phyloP scores from a whole-genome alignment of 2,113 vertebrate genomes.

The Eolophus roseicapilla region DNA sequence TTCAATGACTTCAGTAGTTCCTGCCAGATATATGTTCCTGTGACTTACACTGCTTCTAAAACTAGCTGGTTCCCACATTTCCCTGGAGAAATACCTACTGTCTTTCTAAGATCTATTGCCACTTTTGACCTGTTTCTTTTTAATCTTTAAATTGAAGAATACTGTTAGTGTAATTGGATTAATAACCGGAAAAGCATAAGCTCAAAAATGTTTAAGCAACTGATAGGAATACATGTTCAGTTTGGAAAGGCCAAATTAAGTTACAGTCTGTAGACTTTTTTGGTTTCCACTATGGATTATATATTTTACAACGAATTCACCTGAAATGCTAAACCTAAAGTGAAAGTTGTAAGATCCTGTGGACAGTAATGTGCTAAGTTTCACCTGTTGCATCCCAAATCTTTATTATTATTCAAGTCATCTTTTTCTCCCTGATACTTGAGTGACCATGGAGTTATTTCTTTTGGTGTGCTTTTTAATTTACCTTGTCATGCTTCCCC shows the following conservation, averaged over 20 bases:
- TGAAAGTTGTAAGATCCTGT: background rate
- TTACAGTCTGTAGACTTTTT: background rate
- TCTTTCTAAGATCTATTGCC: background rate
- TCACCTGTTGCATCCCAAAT: background rate
- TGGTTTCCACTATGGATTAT: background rate
- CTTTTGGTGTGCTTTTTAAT: background rate
- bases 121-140: background rate
- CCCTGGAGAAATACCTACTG: background rate
- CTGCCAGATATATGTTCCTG: background rate
- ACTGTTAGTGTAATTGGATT: background rate
- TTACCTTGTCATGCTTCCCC: background rate
- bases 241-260: background rate
- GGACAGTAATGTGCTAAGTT: background rate
- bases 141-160: background rate
- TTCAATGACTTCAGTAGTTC: background rate
- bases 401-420: background rate
- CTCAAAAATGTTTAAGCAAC: background rate
- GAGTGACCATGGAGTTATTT: background rate
- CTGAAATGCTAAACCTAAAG: background rate
- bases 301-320: background rate
- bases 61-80: background rate
- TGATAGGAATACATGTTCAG: background rate
- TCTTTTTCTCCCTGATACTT: background rate
- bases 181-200: background rate
- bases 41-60: background rate